Percentiles rank a stretch among this genome's conserved stretches.
These are phyloP conservation scores for Psylliodes chrysocephalus DNA, from an alignment of 2,888 invertebrate species.

Conservation along the genomic window DNA sequence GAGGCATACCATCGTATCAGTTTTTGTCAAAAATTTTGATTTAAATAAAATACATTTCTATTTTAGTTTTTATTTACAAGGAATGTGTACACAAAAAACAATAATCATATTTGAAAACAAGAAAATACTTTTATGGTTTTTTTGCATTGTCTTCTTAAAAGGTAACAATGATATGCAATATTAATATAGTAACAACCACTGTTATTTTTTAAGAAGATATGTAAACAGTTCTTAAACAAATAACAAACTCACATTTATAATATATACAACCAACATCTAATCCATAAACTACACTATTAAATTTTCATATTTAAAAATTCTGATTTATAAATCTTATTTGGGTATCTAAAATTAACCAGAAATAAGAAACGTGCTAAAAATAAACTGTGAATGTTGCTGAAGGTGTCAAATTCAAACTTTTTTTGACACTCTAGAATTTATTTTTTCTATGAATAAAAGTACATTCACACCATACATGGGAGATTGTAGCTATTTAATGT, in stretches of 20 bases:
- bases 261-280: constrained; percentile 2
- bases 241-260: neutral
- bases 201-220: neutral
- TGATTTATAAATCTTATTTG: too few species aligned
- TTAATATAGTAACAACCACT: neutral
- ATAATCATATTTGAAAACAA: constrained; percentile 10
- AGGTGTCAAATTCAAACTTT: too few species aligned
- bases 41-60: too few species aligned
- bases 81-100: constrained; percentile 17
- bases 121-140: neutral
- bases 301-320: neutral
- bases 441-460: too few species aligned
- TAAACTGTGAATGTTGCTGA: too few species aligned
- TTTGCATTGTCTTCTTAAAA: neutral
- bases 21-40: too few species aligned
- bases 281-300: neutral
- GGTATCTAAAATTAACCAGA: too few species aligned
- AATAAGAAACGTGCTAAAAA: too few species aligned
- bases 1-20: too few species aligned
- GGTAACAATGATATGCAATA: neutral
- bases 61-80: constrained; percentile 20
- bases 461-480: too few species aligned
- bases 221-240: neutral
- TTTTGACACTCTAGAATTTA: too few species aligned
- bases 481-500: neutral